A percentile compares a stretch with the other conserved stretches of the same genome.
Evolutionary conservation across 2,113 vertebrate genomes (phyloP).

Genomic region (Dipodomys spectabilis): DNA sequence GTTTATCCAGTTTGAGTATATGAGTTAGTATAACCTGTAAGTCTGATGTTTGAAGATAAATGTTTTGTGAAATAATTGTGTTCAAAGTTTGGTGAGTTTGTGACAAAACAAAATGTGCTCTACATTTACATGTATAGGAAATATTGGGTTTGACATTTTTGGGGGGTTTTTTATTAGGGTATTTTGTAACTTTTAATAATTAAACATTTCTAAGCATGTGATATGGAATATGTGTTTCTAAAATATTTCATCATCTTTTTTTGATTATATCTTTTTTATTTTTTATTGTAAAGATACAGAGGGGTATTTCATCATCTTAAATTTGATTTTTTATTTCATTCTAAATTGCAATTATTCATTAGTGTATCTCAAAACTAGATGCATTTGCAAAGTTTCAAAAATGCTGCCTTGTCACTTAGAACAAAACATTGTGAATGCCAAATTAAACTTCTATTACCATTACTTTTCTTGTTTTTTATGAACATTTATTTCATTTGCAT

Average conservation of each 20-base stretch:
- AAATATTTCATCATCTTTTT: conserved; percentile 1
- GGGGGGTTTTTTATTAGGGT: neutral
- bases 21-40: neutral
- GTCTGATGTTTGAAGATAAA: conserved; percentile 7
- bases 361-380: neutral
- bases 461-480: neutral
- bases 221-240: neutral
- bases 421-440: neutral
- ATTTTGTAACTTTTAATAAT: conserved; percentile 17
- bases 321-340: conserved; percentile 20
- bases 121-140: neutral
- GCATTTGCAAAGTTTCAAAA: conserved; percentile 25
- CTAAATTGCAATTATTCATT: neutral
- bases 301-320: neutral
- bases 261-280: too few relatives aligned
- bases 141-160: neutral
- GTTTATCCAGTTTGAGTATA: neutral
- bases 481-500: conserved; percentile 40
- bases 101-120: neutral
- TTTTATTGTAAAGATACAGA: too few relatives aligned
- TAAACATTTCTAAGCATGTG: neutral
- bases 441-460: conserved; percentile 10
- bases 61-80: neutral
- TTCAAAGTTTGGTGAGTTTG: neutral
- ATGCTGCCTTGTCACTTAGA: neutral